A percentile compares a stretch with the other conserved stretches of the same genome.
These are phyloP conservation scores for Muraenolepis orangiensis DNA, from an alignment of 2,797 vertebrate genomes.

Conservation along the genomic window DNA sequence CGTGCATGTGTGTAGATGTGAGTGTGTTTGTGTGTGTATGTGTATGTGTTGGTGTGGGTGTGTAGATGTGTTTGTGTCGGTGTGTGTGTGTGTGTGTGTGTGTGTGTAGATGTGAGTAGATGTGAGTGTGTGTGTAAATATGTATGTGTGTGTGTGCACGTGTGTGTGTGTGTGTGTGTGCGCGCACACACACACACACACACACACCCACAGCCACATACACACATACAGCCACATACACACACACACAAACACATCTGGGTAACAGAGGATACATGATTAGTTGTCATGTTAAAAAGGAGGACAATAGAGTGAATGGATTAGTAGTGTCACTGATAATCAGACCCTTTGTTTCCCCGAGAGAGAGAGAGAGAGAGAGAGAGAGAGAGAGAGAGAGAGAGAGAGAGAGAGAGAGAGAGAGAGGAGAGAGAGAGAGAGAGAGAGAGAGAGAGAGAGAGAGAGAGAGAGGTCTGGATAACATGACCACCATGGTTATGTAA, in stretches of 20 bases:
- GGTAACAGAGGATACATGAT: background rate
- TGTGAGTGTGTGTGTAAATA: no score
- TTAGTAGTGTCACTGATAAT: background rate
- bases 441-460: conserved; percentile 37
- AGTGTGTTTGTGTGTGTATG: conserved; percentile 13
- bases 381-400: conserved; percentile 37
- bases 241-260: background rate
- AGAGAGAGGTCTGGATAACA: conserved; percentile 36
- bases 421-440: conserved; percentile 38
- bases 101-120: no score
- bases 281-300: background rate
- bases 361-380: conserved; percentile 36
- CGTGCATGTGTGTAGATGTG: background rate
- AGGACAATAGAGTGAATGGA: conserved; percentile 12
- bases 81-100: no score
- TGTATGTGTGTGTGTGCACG: no score
- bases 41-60: background rate
- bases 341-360: background rate
- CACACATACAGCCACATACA: background rate
- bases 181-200: background rate
- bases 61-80: conserved; percentile 1
- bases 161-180: background rate
- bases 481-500: conserved; percentile 51
- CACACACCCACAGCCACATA: no score
- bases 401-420: conserved; percentile 38